Evolutionary conservation across 2,888 invertebrate species (phyloP).

Genomic region (Atherix ibis): DNA sequence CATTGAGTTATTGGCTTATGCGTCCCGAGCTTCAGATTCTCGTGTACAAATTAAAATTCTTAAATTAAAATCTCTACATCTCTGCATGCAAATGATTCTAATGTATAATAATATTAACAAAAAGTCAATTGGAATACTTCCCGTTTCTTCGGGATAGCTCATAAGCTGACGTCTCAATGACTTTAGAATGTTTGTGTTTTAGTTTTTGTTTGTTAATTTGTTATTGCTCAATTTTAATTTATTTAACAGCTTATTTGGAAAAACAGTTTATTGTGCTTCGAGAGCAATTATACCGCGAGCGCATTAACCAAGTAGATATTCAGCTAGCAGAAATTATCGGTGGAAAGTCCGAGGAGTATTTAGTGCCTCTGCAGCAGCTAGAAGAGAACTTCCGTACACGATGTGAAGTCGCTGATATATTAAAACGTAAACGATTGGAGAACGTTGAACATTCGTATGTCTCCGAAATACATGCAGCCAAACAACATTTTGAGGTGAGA

Average conservation of each 20-base stretch:
- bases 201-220: too few species aligned
- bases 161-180: too few species aligned
- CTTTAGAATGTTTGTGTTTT: too few species aligned
- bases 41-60: background rate
- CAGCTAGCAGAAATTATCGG: constrained; percentile 74
- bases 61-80: background rate
- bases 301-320: constrained; percentile 62
- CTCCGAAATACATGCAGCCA: constrained; percentile 76
- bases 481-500: constrained; percentile 70
- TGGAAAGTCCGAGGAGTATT: constrained; percentile 76
- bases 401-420: constrained; percentile 79
- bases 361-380: constrained; percentile 68
- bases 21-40: background rate
- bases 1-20: background rate
- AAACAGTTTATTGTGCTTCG: constrained; percentile 72
- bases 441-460: constrained; percentile 75
- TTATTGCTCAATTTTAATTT: too few species aligned
- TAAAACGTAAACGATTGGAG: constrained; percentile 59
- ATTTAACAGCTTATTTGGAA: constrained; percentile 62
- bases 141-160: too few species aligned
- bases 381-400: constrained; percentile 74
- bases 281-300: constrained; percentile 78
- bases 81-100: too few species aligned
- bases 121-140: too few species aligned
- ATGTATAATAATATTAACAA: too few species aligned